Percentiles rank a stretch among this genome's conserved stretches.
Evolutionary conservation across 2,797 vertebrate species (phyloP).

Genomic region (Argya squamiceps): DNA sequence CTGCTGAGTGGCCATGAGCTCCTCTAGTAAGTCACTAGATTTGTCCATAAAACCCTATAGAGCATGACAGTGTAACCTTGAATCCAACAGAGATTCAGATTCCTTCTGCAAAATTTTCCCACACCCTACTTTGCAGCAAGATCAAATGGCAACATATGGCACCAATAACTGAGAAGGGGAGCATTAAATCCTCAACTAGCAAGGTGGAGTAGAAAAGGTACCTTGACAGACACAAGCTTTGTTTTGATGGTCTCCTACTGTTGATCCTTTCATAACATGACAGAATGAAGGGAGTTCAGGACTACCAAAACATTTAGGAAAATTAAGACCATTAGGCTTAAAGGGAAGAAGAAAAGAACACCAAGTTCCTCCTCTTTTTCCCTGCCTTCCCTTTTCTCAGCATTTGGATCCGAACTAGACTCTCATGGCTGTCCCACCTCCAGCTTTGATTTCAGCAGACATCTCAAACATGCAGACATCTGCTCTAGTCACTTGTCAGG

Average conservation of each 20-base stretch:
- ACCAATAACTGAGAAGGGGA: background rate
- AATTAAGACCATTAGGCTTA: background rate
- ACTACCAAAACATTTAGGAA: background rate
- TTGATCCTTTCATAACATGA: fast-evolving
- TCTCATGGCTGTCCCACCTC: background rate
- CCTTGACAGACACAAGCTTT: background rate
- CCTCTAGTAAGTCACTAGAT: background rate
- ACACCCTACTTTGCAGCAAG: background rate
- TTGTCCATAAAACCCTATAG: background rate
- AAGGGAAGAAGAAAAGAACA: background rate
- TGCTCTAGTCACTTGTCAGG: background rate
- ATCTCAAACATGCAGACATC: background rate
- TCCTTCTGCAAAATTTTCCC: background rate
- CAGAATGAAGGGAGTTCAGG: background rate
- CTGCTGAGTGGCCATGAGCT: background rate
- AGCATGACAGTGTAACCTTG: background rate
- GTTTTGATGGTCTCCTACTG: background rate
- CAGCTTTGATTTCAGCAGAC: background rate
- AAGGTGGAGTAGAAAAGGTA: background rate
- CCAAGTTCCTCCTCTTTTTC: background rate
- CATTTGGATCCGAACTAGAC: background rate
- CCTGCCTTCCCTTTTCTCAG: background rate
- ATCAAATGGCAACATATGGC: background rate
- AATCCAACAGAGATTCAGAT: background rate
- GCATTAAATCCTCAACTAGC: background rate